phyloP scores from a whole-genome alignment of 2,113 vertebrate genomes.

The Centrocercus urophasianus region DNA sequence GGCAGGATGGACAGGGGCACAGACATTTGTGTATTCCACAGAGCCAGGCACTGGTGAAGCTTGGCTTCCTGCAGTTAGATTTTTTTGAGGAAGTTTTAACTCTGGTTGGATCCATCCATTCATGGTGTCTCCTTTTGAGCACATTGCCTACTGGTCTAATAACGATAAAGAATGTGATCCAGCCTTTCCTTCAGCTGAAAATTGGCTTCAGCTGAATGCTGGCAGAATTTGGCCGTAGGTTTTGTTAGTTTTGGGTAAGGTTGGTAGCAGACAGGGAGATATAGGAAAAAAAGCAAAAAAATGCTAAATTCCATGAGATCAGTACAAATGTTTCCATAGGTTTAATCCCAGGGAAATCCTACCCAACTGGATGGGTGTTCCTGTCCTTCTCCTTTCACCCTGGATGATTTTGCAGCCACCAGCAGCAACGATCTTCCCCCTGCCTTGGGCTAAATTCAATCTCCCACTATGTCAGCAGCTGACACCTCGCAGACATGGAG shows the following conservation, averaged over 20 bases:
- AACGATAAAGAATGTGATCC: background rate
- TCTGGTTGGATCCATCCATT: background rate
- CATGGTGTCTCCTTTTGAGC: background rate
- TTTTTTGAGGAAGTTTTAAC: background rate
- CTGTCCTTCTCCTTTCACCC: background rate
- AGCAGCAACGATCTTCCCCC: background rate
- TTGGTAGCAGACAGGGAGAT: background rate
- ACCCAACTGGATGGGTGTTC: background rate
- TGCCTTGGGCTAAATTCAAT: background rate
- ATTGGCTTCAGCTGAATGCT: background rate
- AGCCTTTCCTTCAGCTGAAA: background rate
- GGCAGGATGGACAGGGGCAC: background rate
- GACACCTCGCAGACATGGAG: slow-evolving; percentile 30
- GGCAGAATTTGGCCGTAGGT: background rate
- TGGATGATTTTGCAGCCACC: background rate
- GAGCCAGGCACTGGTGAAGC: background rate
- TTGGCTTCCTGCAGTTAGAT: background rate
- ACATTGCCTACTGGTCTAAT: background rate
- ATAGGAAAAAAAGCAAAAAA: background rate
- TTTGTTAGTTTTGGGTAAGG: background rate
- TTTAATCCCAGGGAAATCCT: background rate
- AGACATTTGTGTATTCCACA: background rate
- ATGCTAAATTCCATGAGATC: background rate
- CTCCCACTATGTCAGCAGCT: slow-evolving; percentile 39
- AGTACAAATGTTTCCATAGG: background rate